Base-by-base conservation (phyloP, 2,797 vertebrate genomes). In the Parotocinclus haroldoi region DNA sequence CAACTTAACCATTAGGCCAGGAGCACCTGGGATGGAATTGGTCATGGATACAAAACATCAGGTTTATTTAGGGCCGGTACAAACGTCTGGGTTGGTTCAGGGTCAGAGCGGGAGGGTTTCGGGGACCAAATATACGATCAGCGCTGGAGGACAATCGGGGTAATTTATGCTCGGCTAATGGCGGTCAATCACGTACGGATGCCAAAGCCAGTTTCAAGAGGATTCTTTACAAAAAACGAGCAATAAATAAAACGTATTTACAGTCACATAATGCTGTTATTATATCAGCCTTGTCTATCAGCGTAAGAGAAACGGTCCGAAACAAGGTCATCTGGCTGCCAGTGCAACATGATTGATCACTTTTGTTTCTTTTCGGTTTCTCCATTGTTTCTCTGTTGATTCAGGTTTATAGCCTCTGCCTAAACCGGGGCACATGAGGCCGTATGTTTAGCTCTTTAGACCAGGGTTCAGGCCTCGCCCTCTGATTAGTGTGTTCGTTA, bases 31-130 rank as follows among this genome's bases (percentile, higher is more conserved):
- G 42, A 50, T 59, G 17, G 40, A 63, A 67, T 13, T 39, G 14
- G 9, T 54, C 51, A 64, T 39, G 52, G 52, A 61, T 63, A 65
- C 52, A 58, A 68, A 77, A 71, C 61, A 69, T 40, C 14, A 11
- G 39, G 52, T 57, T 66, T 44, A 64, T 40, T 58, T 40, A 27
- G 56, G 9, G 16, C 40, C 69, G 63, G 60, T 49, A 40, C 74
- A 76, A 71, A 69, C 58, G 19, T 66, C 63, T 71, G 71, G 62
- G 67, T 17, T 45, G 18, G 52, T 71, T 54, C 38, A 52, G 58
- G 68, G 59, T 73, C 67, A 73, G 54, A 45, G 59, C 13, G 61
- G 38, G 27, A 17, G 18, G 17, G 42, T 65, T 64, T 53, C 50
- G 59, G 65, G 55, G 27, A 39, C 42, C 19, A 16, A 71, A 71